Evolutionary conservation across 1,140 invertebrate species (phyloP), one percentile per base, ranked within the genome.

Genomic region (Oryzaephilus surinamensis): DNA sequence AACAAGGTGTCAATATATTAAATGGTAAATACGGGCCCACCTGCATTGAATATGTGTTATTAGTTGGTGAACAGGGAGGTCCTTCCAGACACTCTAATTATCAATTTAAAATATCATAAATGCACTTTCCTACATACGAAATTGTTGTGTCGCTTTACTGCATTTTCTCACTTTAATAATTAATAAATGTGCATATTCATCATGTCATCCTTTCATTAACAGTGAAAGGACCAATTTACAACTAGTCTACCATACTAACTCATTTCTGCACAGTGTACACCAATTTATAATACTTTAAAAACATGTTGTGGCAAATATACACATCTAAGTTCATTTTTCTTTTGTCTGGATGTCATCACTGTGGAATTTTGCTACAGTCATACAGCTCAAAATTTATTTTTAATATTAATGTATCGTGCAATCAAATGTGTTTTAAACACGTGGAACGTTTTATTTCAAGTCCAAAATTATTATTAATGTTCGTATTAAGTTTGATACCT

Each of bases 221-320:
- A 34, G 21, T 30, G 48, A 46, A 48, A 48, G 43, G 44, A 45
- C 43, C 51, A 48, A 54, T 54, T 54, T 54, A 54, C 51, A 54
- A 49, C 41, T 51, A 38, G 32, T 32, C 39, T n/a, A n/a, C n/a
- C n/a, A n/a, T n/a, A n/a, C n/a, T n/a, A n/a, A 38, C 17, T 41
- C 45, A 41, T 35, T 50, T 52, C 47, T 46, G 46, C 38, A 52
- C 39, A 42, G 39, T n/a, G n/a, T n/a, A n/a, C n/a, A n/a, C n/a
- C n/a, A n/a, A n/a, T n/a, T n/a, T n/a, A n/a, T n/a, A n/a, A n/a
- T n/a, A n/a, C n/a, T n/a, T n/a, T n/a, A n/a, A n/a, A n/a, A n/a
- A n/a, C n/a, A n/a, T n/a, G n/a, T n/a, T n/a, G n/a, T n/a, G n/a
- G n/a, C n/a, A n/a, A n/a, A n/a, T n/a, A n/a, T n/a, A n/a, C n/a